Evolutionary conservation across 2,797 vertebrate genomes (phyloP).

Genomic region (Pelobates cultripes): DNA sequence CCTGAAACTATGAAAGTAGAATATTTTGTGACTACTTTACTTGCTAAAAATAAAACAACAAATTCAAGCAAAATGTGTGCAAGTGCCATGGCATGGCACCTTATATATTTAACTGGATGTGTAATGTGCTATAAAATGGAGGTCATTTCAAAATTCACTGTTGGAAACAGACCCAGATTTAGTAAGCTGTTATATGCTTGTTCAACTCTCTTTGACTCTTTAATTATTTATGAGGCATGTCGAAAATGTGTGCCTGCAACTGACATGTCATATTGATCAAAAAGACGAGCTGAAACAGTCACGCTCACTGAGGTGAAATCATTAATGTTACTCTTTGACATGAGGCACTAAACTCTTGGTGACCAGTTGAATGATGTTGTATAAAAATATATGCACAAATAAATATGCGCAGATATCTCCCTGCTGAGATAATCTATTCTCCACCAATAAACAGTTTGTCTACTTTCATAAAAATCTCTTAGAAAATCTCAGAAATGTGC

Average conservation of each 20-base stretch:
- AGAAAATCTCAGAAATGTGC: neutral
- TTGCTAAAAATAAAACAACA: neutral
- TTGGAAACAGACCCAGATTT: constrained; percentile 37
- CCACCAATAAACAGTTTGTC: neutral
- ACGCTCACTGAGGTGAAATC: constrained; percentile 45
- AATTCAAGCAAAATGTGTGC: neutral
- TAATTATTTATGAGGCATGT: constrained; percentile 49
- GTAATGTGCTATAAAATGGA: constrained; percentile 8
- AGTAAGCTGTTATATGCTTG: constrained; percentile 37
- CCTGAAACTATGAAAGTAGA: neutral
- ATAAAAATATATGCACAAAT: constrained; percentile 25
- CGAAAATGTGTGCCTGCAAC: constrained; percentile 53
- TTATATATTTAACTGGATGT: neutral
- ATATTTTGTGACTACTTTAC: neutral
- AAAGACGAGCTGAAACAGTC: constrained; percentile 50
- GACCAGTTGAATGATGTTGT: constrained; percentile 44
- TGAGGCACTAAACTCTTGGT: constrained; percentile 40
- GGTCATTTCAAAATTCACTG: constrained; percentile 23
- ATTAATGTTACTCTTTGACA: constrained; percentile 33
- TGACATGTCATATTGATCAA: constrained; percentile 40
- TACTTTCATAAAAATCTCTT: constrained; percentile 20
- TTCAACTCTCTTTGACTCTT: constrained; percentile 44
- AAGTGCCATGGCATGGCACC: neutral
- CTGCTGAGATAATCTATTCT: neutral
- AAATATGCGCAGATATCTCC: neutral